Conservation (phyloP, 2,888 invertebrate genomes). For the Oligia latruncula region DNA sequence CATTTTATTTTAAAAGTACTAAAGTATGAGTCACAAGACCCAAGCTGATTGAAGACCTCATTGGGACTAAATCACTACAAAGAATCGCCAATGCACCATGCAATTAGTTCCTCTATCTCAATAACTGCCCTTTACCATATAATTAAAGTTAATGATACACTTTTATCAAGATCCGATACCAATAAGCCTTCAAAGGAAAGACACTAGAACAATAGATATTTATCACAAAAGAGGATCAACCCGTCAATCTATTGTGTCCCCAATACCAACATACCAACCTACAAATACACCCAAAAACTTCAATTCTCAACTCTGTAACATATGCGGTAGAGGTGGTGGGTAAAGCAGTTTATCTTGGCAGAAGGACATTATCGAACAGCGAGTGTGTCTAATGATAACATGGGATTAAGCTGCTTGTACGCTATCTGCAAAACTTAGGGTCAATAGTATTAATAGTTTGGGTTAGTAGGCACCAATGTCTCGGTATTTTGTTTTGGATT, state of each 20-base stretch:
- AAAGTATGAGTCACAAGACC: background rate
- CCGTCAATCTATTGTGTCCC: slow-evolving; percentile 77
- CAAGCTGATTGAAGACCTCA: background rate
- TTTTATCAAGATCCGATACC: slow-evolving; percentile 51
- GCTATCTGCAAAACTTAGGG: slow-evolving; percentile 77
- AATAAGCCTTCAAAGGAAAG: slow-evolving; percentile 67
- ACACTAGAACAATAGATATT: slow-evolving; percentile 72
- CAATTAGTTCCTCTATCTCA: background rate
- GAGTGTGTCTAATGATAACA: slow-evolving; percentile 80
- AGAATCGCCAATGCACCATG: slow-evolving; percentile 1
- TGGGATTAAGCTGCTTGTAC: slow-evolving; percentile 78
- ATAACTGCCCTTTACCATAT: slow-evolving; percentile 25
- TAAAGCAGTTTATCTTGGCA: slow-evolving; percentile 48
- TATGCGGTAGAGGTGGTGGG: slow-evolving; percentile 25
- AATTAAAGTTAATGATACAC: slow-evolving; percentile 53
- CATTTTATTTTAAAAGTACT: background rate
- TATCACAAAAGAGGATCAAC: slow-evolving; percentile 77
- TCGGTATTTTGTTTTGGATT: slow-evolving; percentile 37
- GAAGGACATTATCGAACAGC: slow-evolving; percentile 77
- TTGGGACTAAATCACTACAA: background rate
- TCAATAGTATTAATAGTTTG: slow-evolving; percentile 63
- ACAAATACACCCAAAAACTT: slow-evolving; percentile 59
- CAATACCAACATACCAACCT: slow-evolving; percentile 71
- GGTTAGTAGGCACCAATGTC: slow-evolving; percentile 54
- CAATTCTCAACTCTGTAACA: slow-evolving; percentile 49